Conservation (phyloP, 2,797 vertebrate genomes). For the Mormyrops attenuatus region DNA sequence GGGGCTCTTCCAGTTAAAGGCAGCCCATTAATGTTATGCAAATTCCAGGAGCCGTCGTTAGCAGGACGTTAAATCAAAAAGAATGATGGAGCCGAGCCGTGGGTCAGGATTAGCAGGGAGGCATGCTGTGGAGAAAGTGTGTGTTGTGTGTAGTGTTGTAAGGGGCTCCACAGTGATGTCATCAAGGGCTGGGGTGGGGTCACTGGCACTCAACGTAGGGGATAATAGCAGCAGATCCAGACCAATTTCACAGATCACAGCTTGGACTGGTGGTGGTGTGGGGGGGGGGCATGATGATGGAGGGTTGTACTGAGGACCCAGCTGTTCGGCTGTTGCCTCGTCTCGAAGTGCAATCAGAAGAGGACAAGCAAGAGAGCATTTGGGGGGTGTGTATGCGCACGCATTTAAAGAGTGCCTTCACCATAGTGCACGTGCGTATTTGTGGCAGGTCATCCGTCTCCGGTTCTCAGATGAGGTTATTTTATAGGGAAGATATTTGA, state of each 20-base stretch:
- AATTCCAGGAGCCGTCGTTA: conserved; percentile 1
- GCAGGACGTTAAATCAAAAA: background rate
- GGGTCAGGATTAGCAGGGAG: background rate
- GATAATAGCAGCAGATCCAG: conserved; percentile 39
- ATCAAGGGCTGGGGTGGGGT: background rate
- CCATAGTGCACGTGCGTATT: background rate
- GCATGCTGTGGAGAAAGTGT: background rate
- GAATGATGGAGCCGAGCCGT: background rate
- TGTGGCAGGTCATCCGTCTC: background rate
- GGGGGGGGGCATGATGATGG: background rate
- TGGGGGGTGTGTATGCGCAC: background rate
- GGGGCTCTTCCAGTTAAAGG: conserved; percentile 5
- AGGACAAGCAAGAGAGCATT: background rate
- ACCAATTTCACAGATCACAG: conserved; percentile 68
- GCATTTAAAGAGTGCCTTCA: background rate
- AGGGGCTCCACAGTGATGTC: background rate
- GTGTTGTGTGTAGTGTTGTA: background rate
- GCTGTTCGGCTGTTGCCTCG: conserved; percentile 32
- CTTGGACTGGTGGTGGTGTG: conserved; percentile 35
- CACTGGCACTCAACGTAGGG: background rate
- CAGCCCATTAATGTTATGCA: conserved; percentile 21
- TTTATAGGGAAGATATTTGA: background rate
- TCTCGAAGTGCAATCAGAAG: conserved; percentile 6
- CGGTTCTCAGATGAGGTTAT: background rate
- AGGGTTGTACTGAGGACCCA: conserved; percentile 27